Conservation (phyloP, 1,140 invertebrate species). For the Formica selysi region DNA sequence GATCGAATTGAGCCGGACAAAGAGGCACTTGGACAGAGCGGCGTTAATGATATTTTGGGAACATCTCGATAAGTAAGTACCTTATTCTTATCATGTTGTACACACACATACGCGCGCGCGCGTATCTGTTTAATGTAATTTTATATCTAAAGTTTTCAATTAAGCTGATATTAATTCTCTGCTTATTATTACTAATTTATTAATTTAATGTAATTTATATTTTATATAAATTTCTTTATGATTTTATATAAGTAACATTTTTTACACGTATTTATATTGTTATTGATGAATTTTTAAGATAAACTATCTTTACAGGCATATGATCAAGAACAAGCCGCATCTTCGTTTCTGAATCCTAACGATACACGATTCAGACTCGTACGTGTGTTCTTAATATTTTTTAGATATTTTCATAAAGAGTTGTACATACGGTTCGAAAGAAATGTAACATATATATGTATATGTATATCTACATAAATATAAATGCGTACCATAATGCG, state of each 20-base stretch:
- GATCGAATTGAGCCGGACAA: conserved; percentile 95
- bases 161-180: conserved; percentile 11
- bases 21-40: conserved; percentile 98
- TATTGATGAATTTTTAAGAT: conserved; percentile 86
- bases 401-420: conserved; percentile 48
- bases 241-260: neutral
- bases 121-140: neutral
- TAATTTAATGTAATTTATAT: conserved; percentile 48
- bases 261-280: too few relatives aligned
- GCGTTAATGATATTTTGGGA: conserved; percentile 99
- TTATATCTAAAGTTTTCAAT: conserved; percentile 1
- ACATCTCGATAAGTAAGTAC: conserved; percentile 95
- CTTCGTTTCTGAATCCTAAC: conserved; percentile 91
- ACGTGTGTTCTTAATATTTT: conserved; percentile 4
- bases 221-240: conserved; percentile 68
- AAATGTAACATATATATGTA: conserved; percentile 25
- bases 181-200: too few relatives aligned
- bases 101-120: neutral
- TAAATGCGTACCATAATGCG: neutral
- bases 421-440: conserved; percentile 64
- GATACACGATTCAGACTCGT: neutral
- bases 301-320: conserved; percentile 90
- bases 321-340: conserved; percentile 97
- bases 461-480: conserved; percentile 28
- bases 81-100: neutral